Conservation (phyloP, 2,797 vertebrate species). For the Microctenopoma steveboyesi region DNA sequence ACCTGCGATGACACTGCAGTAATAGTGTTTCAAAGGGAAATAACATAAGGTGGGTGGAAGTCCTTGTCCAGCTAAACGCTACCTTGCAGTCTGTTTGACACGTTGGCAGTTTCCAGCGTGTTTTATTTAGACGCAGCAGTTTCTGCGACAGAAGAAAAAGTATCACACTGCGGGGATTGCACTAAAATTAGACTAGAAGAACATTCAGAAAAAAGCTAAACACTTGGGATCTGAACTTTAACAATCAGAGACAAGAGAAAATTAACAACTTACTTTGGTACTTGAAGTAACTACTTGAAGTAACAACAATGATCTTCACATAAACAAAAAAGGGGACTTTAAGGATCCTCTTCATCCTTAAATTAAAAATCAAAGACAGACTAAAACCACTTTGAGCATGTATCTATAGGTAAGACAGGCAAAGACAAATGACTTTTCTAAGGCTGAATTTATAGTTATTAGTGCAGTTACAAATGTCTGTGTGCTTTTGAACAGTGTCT, state of each 20-base stretch:
- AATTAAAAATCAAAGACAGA: neutral
- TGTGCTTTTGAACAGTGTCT: neutral
- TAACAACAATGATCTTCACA: neutral
- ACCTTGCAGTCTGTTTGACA: conserved; percentile 57
- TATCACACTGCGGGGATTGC: conserved; percentile 42
- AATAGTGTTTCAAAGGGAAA: conserved; percentile 46
- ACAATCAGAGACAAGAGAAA: conserved; percentile 20
- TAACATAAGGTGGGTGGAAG: conserved; percentile 61
- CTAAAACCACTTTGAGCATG: no score
- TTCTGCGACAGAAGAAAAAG: conserved; percentile 45
- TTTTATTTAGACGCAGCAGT: conserved; percentile 65
- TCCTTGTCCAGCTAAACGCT: conserved; percentile 65
- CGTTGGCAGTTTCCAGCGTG: conserved; percentile 44
- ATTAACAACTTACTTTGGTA: conserved; percentile 10
- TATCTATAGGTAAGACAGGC: no score
- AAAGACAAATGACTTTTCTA: neutral
- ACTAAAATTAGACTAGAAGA: conserved; percentile 51
- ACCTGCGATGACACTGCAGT: conserved; percentile 54
- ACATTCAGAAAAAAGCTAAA: conserved; percentile 27
- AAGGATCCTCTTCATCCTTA: conserved; percentile 13
- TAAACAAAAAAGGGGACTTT: conserved; percentile 1
- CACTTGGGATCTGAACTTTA: conserved; percentile 31
- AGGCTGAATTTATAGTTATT: neutral
- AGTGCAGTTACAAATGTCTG: neutral
- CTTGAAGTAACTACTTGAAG: neutral